Evolutionary conservation across 2,797 vertebrate genomes (phyloP).

Genomic region (Lagocephalus sceleratus): DNA sequence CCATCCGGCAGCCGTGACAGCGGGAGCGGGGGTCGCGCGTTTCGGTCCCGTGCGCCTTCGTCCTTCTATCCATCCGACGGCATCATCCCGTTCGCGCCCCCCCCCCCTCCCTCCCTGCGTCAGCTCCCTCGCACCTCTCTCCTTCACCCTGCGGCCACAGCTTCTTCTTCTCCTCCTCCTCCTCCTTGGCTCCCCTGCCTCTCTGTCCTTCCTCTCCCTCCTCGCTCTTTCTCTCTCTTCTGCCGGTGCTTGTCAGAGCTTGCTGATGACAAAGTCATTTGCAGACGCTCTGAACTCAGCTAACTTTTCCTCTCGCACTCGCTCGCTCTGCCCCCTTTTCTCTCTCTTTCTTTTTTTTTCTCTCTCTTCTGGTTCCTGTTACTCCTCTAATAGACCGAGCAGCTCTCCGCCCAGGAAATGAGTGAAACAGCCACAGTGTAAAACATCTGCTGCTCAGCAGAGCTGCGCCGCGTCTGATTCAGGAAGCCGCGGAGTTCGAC

Average conservation of each 20-base stretch:
- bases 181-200: constrained; percentile 47
- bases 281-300: constrained; percentile 60
- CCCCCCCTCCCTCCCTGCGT: neutral
- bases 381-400: constrained; percentile 68
- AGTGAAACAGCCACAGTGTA: constrained; percentile 75
- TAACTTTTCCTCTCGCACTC: constrained; percentile 57
- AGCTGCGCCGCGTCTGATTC: constrained; percentile 55
- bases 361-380: constrained; percentile 74
- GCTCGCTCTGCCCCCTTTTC: constrained; percentile 35
- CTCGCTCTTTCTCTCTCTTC: constrained; percentile 17
- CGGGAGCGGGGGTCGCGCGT: constrained; percentile 39
- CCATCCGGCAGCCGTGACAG: constrained; percentile 44
- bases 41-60: constrained; percentile 35
- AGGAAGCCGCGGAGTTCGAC: constrained; percentile 49
- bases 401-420: constrained; percentile 84
- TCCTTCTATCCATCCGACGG: constrained; percentile 54
- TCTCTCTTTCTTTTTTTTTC: constrained; percentile 29
- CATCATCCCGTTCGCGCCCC: constrained; percentile 42
- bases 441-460: constrained; percentile 74
- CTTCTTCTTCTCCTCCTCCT: constrained; percentile 32
- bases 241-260: constrained; percentile 69
- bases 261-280: constrained; percentile 78
- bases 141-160: constrained; percentile 39
- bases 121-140: constrained; percentile 48
- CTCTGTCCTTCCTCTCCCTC: constrained; percentile 32